Evolutionary conservation across 2,113 vertebrate species (phyloP).

Genomic region (Carassius carassius): DNA sequence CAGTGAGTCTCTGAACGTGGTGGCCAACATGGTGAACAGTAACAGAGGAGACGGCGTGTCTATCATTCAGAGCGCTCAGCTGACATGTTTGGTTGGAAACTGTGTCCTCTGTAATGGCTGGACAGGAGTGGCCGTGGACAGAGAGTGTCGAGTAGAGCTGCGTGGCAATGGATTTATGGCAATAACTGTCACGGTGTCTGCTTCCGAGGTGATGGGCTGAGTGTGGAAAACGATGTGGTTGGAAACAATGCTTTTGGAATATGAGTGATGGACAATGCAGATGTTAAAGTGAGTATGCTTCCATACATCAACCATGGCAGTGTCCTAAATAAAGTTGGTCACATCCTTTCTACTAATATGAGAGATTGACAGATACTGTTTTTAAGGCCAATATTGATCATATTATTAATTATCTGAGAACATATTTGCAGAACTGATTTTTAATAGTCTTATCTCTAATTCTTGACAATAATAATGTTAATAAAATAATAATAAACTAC

Average conservation of each 20-base stretch:
- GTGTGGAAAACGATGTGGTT: conserved; percentile 87
- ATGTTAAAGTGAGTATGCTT: no score
- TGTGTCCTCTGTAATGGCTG: conserved; percentile 82
- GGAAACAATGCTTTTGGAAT: conserved; percentile 84
- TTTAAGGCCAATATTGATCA: neutral
- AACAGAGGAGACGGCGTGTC: conserved; percentile 80
- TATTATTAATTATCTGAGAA: neutral
- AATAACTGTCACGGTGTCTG: conserved; percentile 82
- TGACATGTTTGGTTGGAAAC: conserved; percentile 83
- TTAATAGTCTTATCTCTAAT: neutral
- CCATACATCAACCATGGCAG: neutral
- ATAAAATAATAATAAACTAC: neutral
- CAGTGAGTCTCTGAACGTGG: conserved; percentile 81
- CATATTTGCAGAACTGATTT: neutral
- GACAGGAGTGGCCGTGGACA: conserved; percentile 81
- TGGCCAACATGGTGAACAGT: conserved; percentile 82
- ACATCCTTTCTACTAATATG: neutral
- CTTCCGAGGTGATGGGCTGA: conserved; percentile 79
- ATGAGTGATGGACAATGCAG: conserved; percentile 62
- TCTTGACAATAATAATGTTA: neutral
- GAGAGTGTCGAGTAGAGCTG: conserved; percentile 85
- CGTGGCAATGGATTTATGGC: conserved; percentile 87
- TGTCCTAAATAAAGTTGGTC: neutral
- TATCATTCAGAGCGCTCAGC: conserved; percentile 84
- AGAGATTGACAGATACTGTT: neutral